phyloP scores from a whole-genome alignment of 2,113 vertebrate species.

The Cyphotilapia sp. region DNA sequence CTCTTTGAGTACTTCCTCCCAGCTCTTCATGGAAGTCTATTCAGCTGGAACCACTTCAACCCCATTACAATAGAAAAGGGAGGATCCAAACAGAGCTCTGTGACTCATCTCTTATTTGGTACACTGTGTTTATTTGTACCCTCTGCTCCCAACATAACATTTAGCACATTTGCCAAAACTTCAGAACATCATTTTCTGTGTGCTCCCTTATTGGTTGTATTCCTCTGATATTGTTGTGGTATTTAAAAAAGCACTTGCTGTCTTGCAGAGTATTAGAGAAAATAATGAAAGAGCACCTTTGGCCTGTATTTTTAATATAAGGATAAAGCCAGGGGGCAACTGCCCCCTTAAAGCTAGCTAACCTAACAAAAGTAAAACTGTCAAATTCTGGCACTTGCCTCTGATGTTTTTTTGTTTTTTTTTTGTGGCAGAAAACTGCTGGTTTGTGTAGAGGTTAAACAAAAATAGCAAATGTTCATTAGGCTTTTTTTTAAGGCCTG shows the following conservation, averaged over 20 bases:
- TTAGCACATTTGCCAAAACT: not conserved
- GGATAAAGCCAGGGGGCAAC: not conserved
- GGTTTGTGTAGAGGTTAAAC: not conserved
- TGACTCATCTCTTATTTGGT: slow-evolving; percentile 21
- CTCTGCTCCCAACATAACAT: not conserved
- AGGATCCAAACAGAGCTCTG: not conserved
- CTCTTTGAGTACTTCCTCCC: slow-evolving; percentile 14
- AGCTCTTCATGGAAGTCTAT: slow-evolving; percentile 10
- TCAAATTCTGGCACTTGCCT: not conserved
- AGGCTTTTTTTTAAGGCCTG: not conserved
- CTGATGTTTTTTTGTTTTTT: not conserved
- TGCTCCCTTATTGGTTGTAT: not conserved
- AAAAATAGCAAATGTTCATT: not conserved
- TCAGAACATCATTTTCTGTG: not conserved
- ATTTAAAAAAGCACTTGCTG: not conserved
- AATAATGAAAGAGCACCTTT: not conserved
- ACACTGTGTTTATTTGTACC: slow-evolving; percentile 14
- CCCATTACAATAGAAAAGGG: not conserved
- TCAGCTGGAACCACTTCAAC: slow-evolving; percentile 36
- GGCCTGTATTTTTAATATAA: not conserved
- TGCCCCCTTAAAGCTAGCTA: not conserved
- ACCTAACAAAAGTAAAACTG: not conserved
- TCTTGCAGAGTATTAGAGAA: not conserved
- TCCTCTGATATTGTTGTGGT: not conserved
- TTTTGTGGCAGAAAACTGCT: not conserved